Conservation (phyloP, 2,797 vertebrate genomes). For the Pyrocephalus nanus region DNA sequence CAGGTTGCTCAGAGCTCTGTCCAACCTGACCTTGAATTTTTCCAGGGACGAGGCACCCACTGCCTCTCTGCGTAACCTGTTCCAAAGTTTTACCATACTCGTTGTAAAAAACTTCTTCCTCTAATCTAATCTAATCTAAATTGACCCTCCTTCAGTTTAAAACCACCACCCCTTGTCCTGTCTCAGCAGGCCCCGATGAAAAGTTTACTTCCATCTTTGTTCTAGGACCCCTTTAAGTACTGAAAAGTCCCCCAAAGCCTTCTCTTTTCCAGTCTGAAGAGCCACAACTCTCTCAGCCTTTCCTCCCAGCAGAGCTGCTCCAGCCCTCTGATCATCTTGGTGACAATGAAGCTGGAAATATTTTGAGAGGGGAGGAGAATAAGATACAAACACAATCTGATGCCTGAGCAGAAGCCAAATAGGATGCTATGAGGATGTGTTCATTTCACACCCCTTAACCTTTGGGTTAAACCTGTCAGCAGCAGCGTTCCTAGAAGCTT, state of each 20-base stretch:
- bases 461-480: background rate
- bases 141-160: background rate
- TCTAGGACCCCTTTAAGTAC: no score
- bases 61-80: background rate
- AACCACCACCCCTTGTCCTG: background rate
- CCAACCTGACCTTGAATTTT: background rate
- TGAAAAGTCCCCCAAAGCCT: background rate
- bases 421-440: background rate
- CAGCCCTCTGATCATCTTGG: background rate
- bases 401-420: background rate
- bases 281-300: background rate
- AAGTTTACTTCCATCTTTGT: background rate
- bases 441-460: conserved; percentile 25
- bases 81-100: background rate
- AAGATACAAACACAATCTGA: background rate
- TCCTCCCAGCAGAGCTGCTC: background rate
- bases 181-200: background rate
- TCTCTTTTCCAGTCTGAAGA: background rate
- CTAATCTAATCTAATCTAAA: background rate
- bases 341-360: background rate
- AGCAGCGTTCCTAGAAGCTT: background rate
- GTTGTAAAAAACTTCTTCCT: background rate
- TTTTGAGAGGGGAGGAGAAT: background rate
- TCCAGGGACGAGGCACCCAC: background rate
- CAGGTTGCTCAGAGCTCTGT: background rate